Conservation (phyloP, 2,797 vertebrate genomes). For the Tragelaphus eurycerus region DNA sequence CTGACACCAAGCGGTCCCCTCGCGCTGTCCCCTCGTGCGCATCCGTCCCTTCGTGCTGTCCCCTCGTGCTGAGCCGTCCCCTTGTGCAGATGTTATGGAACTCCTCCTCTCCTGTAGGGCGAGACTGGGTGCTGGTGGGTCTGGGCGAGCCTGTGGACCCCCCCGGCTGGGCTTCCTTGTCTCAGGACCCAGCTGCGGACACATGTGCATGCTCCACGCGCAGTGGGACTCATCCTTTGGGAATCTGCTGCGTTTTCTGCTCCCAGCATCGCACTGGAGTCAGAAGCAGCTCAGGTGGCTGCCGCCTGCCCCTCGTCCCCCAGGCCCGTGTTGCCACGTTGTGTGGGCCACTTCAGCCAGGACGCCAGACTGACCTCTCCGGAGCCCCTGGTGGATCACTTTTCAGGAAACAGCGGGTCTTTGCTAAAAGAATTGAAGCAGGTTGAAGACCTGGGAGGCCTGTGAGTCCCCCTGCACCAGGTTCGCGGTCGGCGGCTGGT, state of each 20-base stretch:
- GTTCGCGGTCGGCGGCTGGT: accelerated
- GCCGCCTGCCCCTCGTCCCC: not conserved
- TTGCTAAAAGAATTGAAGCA: not conserved
- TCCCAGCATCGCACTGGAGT: not conserved
- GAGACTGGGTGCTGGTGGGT: no score
- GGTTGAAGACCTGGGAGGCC: not conserved
- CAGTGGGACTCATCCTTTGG: not conserved
- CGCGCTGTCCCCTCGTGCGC: no score
- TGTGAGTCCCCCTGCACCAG: not conserved
- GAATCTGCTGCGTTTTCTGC: accelerated
- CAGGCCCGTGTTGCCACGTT: constrained; percentile 41
- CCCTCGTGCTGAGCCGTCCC: not conserved
- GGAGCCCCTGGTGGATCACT: not conserved
- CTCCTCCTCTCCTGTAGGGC: not conserved
- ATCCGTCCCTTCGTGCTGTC: no score
- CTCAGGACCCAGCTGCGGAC: not conserved
- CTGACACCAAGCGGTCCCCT: no score
- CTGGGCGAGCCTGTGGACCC: not conserved
- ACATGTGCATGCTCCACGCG: accelerated
- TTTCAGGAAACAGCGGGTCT: not conserved
- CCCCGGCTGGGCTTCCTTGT: not conserved
- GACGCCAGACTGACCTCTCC: not conserved
- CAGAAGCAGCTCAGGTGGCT: not conserved
- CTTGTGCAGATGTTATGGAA: accelerated
- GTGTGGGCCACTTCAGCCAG: not conserved